These are phyloP conservation scores for Cancer borealis DNA, from an alignment of 2,888 invertebrate species.

Conservation along the genomic window DNA sequence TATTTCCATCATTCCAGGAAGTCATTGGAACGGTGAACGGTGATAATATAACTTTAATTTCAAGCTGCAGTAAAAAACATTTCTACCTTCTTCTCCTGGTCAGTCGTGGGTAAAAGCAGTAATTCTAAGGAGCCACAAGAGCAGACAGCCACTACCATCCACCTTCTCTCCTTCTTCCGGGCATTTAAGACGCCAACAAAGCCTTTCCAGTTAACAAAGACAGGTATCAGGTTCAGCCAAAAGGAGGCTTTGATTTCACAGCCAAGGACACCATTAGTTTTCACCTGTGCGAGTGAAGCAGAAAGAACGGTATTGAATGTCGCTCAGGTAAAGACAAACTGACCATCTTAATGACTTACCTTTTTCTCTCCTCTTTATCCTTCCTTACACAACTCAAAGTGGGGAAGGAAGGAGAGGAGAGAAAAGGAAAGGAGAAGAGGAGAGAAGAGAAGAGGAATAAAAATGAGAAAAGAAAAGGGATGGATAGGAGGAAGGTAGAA, in stretches of 20 bases:
- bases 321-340: not conserved
- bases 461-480: not conserved
- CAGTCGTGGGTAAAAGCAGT: too few relatives aligned
- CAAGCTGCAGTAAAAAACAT: too few relatives aligned
- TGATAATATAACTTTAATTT: too few relatives aligned
- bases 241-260: not conserved
- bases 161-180: not conserved
- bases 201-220: conserved; percentile 8
- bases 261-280: conserved; percentile 9
- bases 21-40: too few relatives aligned
- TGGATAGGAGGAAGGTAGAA: not conserved
- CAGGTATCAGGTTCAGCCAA: not conserved
- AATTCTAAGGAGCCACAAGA: not conserved
- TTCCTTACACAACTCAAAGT: not conserved
- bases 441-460: not conserved
- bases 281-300: not conserved
- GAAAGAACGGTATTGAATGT: not conserved
- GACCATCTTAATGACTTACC: not conserved
- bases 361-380: not conserved
- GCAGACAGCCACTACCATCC: not conserved
- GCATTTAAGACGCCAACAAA: not conserved
- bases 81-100: too few relatives aligned
- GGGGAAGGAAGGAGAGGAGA: not conserved
- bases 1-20: too few relatives aligned
- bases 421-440: not conserved